Base-by-base conservation (phyloP, 1,140 invertebrate species). In the Drosophila dunni region DNA sequence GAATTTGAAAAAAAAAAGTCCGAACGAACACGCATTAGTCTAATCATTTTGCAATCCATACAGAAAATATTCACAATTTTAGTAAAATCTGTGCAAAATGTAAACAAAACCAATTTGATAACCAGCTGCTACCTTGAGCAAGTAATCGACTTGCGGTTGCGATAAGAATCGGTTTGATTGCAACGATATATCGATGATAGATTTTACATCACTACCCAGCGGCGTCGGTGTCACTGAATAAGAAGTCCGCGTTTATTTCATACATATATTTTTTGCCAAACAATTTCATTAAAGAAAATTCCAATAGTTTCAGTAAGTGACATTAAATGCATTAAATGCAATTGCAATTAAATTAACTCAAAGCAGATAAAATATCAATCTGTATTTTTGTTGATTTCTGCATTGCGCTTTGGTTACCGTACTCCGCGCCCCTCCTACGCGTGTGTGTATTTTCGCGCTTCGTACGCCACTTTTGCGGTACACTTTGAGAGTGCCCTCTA, bases 181-280 rank as follows among this genome's bases (percentile, higher is more conserved):
- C 15, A 53, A 36, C 46, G 29, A 45, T 20, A 24, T 34, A 50
- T 57, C 51, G 51, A 54, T 62, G 11, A 13, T 10, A 13, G 7
- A 50, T 9, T 56, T 57, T 50, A 58, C 69, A 66, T 66, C 69
- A 58, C 62, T 58, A 58, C 34, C 29, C 6, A 51, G 36, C 69
- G 68, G 68, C 69, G 69, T 72, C 69, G 42, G 24, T 65, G 51
- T 58, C 38, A 20, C n/a, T 36, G 29, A 42, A 24, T 61, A 11
- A 29, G 53, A 17, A 72, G 10, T 65, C 63, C 69, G 69, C 62
- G 69, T 73, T 62, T 69, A 45, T 74, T 61, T 68, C 54, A 29
- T 29, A 5, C 3, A 29, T 29, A 29, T 34, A 17, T 69, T 62
- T 53, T 15, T 48, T 53, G 9, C 6, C 13, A 15, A 5, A 9